Conservation (phyloP, 1,140 invertebrate genomes). For the Caenorhabditis inopinata region DNA sequence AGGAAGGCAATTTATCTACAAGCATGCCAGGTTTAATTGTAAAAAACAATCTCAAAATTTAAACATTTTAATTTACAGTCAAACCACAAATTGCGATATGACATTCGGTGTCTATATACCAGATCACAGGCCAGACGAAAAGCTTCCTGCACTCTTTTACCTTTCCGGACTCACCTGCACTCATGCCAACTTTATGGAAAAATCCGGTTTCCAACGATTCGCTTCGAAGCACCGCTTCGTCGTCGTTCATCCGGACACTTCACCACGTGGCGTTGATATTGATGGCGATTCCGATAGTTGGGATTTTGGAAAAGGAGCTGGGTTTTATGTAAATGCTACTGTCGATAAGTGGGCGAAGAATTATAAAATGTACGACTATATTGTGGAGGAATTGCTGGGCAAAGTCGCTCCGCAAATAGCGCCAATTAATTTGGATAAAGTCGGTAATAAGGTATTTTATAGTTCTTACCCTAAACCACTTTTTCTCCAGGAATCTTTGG, state of each 20-base stretch:
- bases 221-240: constrained; percentile 80
- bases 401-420: constrained; percentile 77
- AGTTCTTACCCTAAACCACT: background rate
- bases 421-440: constrained; percentile 68
- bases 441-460: background rate
- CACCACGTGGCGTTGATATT: constrained; percentile 76
- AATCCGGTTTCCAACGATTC: constrained; percentile 85
- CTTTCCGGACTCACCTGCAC: constrained; percentile 88
- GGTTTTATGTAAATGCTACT: constrained; percentile 89
- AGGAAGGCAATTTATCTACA: constrained; percentile 53
- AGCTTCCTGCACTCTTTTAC: constrained; percentile 85
- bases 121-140: constrained; percentile 74
- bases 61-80: constrained; percentile 69
- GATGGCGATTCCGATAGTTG: constrained; percentile 82
- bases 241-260: constrained; percentile 90
- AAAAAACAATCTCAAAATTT: background rate
- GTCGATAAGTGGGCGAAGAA: constrained; percentile 86
- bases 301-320: constrained; percentile 81
- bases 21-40: constrained; percentile 51
- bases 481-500: constrained; percentile 65
- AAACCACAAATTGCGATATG: constrained; percentile 82
- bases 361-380: constrained; percentile 93
- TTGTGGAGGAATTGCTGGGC: constrained; percentile 83
- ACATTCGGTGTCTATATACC: constrained; percentile 89
- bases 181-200: constrained; percentile 93